Percentiles rank a stretch among this genome's conserved stretches.
These are phyloP conservation scores for Trachythela sp. DNA, from an alignment of 64 coral and sea anemone species.

Conservation along the genomic window DNA sequence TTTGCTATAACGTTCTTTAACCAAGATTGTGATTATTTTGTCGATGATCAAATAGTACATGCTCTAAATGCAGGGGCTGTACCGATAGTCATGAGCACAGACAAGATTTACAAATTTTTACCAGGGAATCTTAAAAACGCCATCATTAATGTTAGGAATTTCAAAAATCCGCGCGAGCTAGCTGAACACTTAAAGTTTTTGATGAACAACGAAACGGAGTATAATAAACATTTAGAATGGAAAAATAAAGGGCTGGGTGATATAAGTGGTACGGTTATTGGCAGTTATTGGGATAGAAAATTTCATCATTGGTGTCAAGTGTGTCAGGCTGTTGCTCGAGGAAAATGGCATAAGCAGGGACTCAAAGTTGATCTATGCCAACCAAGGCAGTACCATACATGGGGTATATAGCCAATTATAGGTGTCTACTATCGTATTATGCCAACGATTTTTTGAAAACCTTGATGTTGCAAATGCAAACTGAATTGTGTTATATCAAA, in stretches of 20 bases:
- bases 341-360: background rate
- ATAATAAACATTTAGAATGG: slow-evolving; percentile 51
- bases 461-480: background rate
- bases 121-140: slow-evolving; percentile 38
- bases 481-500: too few species aligned
- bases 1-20: slow-evolving; percentile 50
- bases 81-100: slow-evolving; percentile 45
- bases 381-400: background rate
- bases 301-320: background rate
- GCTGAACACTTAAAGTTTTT: slow-evolving; percentile 55
- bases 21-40: slow-evolving; percentile 57
- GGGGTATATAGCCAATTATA: background rate
- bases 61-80: slow-evolving; percentile 44
- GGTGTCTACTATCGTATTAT: background rate
- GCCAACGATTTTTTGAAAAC: background rate
- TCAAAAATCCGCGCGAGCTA: slow-evolving; percentile 45
- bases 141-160: slow-evolving; percentile 56
- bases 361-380: background rate
- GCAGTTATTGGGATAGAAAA: background rate
- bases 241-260: slow-evolving; percentile 45
- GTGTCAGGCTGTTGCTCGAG: background rate
- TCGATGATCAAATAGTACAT: slow-evolving; percentile 39
- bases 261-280: background rate
- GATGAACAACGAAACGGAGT: slow-evolving; percentile 34
- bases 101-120: slow-evolving; percentile 49